These are phyloP conservation scores for Hirudinaria manillensis DNA, from an alignment of 2,888 invertebrate genomes.

Conservation along the genomic window DNA sequence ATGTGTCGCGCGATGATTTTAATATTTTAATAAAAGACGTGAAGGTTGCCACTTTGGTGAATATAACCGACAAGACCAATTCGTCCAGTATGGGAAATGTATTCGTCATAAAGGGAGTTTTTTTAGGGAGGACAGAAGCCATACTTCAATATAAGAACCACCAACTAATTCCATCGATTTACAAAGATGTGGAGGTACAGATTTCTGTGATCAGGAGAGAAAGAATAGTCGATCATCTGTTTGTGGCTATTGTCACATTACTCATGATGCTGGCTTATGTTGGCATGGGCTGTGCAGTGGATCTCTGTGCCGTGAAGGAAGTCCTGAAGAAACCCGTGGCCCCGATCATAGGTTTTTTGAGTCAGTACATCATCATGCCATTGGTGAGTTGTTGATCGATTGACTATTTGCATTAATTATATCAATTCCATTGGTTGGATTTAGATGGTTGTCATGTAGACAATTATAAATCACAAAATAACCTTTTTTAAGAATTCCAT, in stretches of 20 bases:
- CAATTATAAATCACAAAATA: too few relatives aligned
- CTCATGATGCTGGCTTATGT: constrained; percentile 46
- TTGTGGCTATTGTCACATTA: constrained; percentile 48
- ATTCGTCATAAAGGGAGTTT: neutral
- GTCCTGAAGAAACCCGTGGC: constrained; percentile 55
- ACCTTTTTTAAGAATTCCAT: too few relatives aligned
- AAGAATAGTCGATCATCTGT: constrained; percentile 41
- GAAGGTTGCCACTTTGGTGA: neutral
- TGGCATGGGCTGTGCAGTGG: constrained; percentile 54
- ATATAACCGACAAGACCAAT: neutral
- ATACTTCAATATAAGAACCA: neutral
- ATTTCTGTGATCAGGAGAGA: constrained; percentile 30
- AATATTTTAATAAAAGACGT: neutral
- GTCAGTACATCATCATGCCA: constrained; percentile 58
- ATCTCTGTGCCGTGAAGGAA: constrained; percentile 47
- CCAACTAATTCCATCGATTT: neutral
- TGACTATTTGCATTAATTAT: neutral
- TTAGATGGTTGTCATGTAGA: too few relatives aligned
- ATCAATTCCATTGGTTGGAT: neutral
- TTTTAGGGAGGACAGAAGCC: constrained; percentile 1
- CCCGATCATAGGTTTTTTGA: constrained; percentile 55
- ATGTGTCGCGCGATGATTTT: neutral
- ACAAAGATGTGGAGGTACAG: neutral
- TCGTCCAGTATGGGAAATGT: neutral
- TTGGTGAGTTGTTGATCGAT: constrained; percentile 47